Base-by-base conservation (phyloP, 2,797 vertebrate species). In the Sebastes minor region DNA sequence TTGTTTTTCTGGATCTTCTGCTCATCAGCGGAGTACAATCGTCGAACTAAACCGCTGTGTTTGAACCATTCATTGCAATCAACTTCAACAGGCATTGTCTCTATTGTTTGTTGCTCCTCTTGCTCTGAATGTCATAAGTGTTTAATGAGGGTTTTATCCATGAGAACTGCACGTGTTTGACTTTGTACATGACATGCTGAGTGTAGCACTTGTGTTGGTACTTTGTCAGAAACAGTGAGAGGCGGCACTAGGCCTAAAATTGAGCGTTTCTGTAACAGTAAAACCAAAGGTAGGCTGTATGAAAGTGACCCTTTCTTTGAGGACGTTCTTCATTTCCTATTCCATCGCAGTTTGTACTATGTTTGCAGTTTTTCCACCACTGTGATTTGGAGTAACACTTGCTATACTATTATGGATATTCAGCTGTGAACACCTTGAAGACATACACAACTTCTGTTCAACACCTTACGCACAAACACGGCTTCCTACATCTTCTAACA, bases 1-100 rank as follows among this genome's bases (percentile, higher is more conserved):
- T 92, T 86, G 74, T 91, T 30, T 91, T 87, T 86, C 71, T 42
- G 85, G 73, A 86, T 89, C 67, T 73, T 75, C 69, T 81, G 75
- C 75, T 91, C 88, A 83, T 93, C 91, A 57, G 78, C 61, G 63
- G 5, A 20, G 77, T 38, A 74, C 78, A 80, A 82, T 87, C 25
- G 49, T 30, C 75, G 71, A 76, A 82, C 78, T 49, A 33, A 60
- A 35, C 38, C 27, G 27, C 55, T 1, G 35, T 8, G 69, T 89
- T 87, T 84, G 66, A 89, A 82, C 78, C 71, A 35, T 75, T 87
- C 53, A 66, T 53, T 85, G 16, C 52, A 88, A 78, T 86, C 83
- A 83, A 53, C 60, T 55, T 27, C 9, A 84, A 70, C 68, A 80
- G 66, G 6, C 71, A 16, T 56, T 2, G 62, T 74, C 42, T 61